Conservation (phyloP, 2,113 vertebrate species). For the Bucco capensis region DNA sequence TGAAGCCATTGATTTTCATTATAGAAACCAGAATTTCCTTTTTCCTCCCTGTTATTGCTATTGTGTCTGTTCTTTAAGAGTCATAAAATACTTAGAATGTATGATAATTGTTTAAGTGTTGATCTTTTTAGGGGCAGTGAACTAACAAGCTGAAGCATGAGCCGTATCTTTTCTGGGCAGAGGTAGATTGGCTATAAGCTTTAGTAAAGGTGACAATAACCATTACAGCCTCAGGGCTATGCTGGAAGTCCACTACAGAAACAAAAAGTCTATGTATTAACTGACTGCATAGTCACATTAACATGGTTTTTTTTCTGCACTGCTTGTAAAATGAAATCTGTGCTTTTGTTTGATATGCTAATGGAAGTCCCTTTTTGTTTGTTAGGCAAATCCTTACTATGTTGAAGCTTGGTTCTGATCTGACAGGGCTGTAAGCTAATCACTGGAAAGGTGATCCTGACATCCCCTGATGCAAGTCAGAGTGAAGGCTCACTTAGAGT, state of each 20-base stretch:
- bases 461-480: neutral
- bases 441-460: neutral
- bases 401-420: neutral
- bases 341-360: neutral
- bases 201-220: neutral
- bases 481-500: neutral
- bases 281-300: no score
- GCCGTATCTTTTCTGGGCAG: neutral
- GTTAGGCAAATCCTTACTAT: neutral
- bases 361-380: neutral
- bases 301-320: rapidly evolving
- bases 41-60: neutral
- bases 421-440: rapidly evolving
- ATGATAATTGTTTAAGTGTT: neutral
- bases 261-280: neutral
- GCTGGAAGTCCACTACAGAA: neutral
- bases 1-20: neutral
- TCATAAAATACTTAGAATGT: neutral
- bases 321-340: neutral
- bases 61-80: neutral
- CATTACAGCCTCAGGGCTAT: neutral
- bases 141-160: neutral
- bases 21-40: neutral
- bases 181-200: neutral
- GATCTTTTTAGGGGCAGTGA: neutral